A percentile compares a stretch with the other conserved stretches of the same genome.
phyloP scores from a whole-genome alignment of 2,888 invertebrate genomes.

The Octodonta nipae region DNA sequence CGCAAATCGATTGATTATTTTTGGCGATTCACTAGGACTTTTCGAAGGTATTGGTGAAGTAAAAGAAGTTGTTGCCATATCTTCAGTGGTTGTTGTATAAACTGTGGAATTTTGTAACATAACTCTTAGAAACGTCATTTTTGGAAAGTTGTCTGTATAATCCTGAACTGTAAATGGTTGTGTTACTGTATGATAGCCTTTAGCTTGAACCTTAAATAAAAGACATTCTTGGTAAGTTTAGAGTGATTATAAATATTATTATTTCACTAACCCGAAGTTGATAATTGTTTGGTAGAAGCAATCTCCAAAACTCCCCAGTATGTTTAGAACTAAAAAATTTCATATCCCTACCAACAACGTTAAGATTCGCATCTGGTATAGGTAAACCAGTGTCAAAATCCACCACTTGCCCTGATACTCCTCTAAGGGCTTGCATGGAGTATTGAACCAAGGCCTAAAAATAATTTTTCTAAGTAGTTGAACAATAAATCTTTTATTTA shows the following conservation, averaged over 20 bases:
- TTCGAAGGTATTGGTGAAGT: neutral
- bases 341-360: constrained; percentile 43
- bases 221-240: neutral
- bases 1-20: too few species aligned
- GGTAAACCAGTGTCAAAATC: constrained; percentile 36
- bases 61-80: constrained; percentile 3
- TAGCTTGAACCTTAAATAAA: constrained; percentile 15
- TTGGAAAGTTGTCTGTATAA: constrained; percentile 8
- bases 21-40: too few species aligned
- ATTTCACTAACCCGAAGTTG: constrained; percentile 35
- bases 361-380: constrained; percentile 38
- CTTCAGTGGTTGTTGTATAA: constrained; percentile 8
- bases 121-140: constrained; percentile 9
- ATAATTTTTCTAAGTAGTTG: neutral
- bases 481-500: too few species aligned
- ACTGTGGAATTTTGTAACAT: constrained; percentile 11
- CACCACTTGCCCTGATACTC: constrained; percentile 46
- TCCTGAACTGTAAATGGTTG: constrained; percentile 7
- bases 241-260: constrained; percentile 1
- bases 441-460: constrained; percentile 41
- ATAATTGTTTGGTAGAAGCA: constrained; percentile 49
- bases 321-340: constrained; percentile 40
- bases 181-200: constrained; percentile 13
- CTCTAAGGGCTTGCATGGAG: constrained; percentile 42
- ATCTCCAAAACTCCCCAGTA: constrained; percentile 52